Percentiles rank a stretch among this genome's conserved stretches.
These are phyloP conservation scores for Parelbella ahira DNA, from an alignment of 2,888 invertebrate genomes.

Conservation along the genomic window DNA sequence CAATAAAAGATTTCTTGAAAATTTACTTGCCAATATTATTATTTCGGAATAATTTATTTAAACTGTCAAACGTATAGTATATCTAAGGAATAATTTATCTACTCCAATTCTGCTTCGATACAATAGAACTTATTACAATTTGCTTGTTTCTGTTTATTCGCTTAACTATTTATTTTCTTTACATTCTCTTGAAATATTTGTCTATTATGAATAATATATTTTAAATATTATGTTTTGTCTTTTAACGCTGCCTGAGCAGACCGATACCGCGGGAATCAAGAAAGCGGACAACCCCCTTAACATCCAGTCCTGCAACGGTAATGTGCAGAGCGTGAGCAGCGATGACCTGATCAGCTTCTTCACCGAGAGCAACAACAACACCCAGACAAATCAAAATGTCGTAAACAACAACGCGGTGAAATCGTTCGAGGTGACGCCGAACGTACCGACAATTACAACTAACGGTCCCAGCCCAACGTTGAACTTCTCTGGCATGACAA, in stretches of 20 bases:
- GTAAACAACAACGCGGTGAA: conserved; percentile 61
- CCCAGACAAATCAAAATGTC: conserved; percentile 43
- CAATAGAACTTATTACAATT: too few relatives aligned
- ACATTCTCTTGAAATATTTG: too few relatives aligned
- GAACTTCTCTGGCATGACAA: conserved; percentile 55
- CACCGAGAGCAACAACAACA: conserved; percentile 38
- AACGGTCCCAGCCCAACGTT: conserved; percentile 46
- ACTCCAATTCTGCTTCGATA: too few relatives aligned
- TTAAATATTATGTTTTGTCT: conserved; percentile 12
- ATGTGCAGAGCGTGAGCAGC: conserved; percentile 38
- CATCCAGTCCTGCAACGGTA: conserved; percentile 45
- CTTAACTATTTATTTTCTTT: too few relatives aligned
- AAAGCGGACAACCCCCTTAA: conserved; percentile 38
- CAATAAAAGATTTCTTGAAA: too few relatives aligned
- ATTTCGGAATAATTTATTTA: too few relatives aligned
- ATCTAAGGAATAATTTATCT: too few relatives aligned
- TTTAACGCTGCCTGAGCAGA: conserved; percentile 35
- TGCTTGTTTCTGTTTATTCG: too few relatives aligned
- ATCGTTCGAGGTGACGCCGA: conserved; percentile 44
- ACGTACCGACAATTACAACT: conserved; percentile 20
- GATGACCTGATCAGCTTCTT: conserved; percentile 51
- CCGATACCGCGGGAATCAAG: conserved; percentile 33
- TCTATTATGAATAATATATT: not conserved
- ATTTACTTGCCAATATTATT: too few relatives aligned
- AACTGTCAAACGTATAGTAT: too few relatives aligned